These are phyloP conservation scores for Euphydryas editha DNA, from an alignment of 2,888 invertebrate genomes.

Conservation along the genomic window DNA sequence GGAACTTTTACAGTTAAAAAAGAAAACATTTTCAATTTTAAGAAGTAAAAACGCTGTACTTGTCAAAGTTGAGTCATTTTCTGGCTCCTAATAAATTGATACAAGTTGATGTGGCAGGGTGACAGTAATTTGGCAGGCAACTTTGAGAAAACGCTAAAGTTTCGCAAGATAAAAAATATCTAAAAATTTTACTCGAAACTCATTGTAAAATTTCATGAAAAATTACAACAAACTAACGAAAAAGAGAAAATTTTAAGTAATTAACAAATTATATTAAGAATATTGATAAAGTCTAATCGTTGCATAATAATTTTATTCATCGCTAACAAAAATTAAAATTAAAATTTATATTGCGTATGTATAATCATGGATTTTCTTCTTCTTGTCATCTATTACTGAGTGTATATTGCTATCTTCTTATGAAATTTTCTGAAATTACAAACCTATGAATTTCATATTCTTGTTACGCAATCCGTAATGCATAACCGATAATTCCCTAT, in stretches of 20 bases:
- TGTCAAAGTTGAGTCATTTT: conserved; percentile 7
- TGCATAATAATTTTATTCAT: too few relatives aligned
- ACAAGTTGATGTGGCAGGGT: conserved; percentile 17
- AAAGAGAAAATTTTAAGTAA: neutral
- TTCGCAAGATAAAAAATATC: conserved; percentile 18
- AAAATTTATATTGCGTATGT: too few relatives aligned
- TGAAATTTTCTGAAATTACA: too few relatives aligned
- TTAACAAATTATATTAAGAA: neutral
- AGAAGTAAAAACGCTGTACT: neutral
- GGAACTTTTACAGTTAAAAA: neutral
- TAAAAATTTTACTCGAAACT: neutral
- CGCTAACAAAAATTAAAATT: too few relatives aligned
- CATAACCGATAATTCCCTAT: neutral
- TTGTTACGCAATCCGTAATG: neutral
- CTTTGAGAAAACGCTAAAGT: conserved; percentile 8
- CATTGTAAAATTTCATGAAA: neutral
- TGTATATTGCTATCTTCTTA: too few relatives aligned
- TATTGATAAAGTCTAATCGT: too few relatives aligned
- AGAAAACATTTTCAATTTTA: conserved; percentile 1
- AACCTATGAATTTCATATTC: too few relatives aligned
- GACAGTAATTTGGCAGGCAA: conserved; percentile 31
- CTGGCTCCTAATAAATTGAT: conserved; percentile 13
- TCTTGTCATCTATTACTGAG: too few relatives aligned
- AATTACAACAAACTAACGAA: neutral
- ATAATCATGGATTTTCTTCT: too few relatives aligned